Base-by-base conservation (phyloP, 2,888 invertebrate species). In the Yponomeuta evonymella region DNA sequence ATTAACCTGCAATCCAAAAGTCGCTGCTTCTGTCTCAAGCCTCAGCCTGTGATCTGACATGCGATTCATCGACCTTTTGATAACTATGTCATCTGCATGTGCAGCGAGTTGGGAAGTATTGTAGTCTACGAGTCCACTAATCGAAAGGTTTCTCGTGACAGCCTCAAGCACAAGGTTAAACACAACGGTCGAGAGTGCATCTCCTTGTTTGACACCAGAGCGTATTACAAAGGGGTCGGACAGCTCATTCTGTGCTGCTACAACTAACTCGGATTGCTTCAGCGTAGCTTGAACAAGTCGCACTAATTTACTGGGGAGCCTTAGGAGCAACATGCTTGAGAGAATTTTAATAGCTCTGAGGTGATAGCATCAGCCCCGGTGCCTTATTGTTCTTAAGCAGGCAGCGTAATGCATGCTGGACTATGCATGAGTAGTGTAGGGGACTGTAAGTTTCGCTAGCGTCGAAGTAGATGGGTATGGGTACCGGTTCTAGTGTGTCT, bases 181-280 rank as follows among this genome's bases (percentile, higher is more conserved):
- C n/a, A 62, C 23, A 23, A 15, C 15, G n/a, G 62, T 62, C 10
- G 62, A 15, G n/a, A 62, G 62, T 15, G 62, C 15, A 62, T 62
- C 62, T 15, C 62, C 15, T 62, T 62, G 62, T 3, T 62, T 62
- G 1, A 62, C 62, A 15, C 62, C 62, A 62, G 15, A 15, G 62
- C 23, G 6, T 15, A 62, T 62, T 1, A 23, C 6, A 15, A 62
- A 62, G 15, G 62, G 62, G 6, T 62, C 62, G 6, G 62, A 62
- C 62, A 23, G 62, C 23, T 23, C 23, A 23, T 23, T 11, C 12
- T 23, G 15, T 15, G 5, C 33, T 51, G 8, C 12, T 51, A 51
- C 10, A 51, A 83, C 68, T 78, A 75, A 62, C 76, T 79, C 5
- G 36, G 4, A 36, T 2, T 36, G 36, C 36, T 5, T 36, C 5